phyloP scores from a whole-genome alignment of 2,888 invertebrate genomes.

The Leptogaster cylindrica region DNA sequence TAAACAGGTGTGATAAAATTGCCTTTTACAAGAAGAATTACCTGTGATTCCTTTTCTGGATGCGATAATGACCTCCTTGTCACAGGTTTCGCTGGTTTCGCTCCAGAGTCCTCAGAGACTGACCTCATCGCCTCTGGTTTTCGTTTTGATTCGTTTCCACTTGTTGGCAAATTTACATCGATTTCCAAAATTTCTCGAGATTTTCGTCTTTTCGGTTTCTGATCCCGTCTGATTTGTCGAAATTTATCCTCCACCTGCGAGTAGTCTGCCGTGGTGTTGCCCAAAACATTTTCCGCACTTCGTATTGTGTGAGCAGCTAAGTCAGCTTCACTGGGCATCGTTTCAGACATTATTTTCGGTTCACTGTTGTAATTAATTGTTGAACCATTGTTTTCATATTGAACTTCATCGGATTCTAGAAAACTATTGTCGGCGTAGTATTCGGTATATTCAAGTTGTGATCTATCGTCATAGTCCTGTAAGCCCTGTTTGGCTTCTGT shows the following conservation, averaged over 20 bases:
- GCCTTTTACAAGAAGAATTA: constrained; percentile 40
- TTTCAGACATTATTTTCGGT: constrained; percentile 58
- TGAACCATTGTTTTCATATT: constrained; percentile 57
- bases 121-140: constrained; percentile 61
- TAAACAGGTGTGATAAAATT: neutral
- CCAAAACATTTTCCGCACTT: constrained; percentile 48
- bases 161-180: constrained; percentile 22
- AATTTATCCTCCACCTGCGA: constrained; percentile 45
- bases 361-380: constrained; percentile 57
- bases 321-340: constrained; percentile 55
- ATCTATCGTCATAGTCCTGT: constrained; percentile 53
- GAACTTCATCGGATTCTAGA: constrained; percentile 58
- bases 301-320: constrained; percentile 31
- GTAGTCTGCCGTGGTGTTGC: constrained; percentile 45
- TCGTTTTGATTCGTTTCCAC: constrained; percentile 49
- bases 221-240: constrained; percentile 46
- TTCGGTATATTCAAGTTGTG: constrained; percentile 52
- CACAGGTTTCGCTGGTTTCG: constrained; percentile 56
- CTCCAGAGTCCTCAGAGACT: constrained; percentile 59
- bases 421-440: constrained; percentile 56
- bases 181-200: constrained; percentile 47
- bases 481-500: constrained; percentile 59
- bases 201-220: constrained; percentile 45
- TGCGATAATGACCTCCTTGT: constrained; percentile 60
- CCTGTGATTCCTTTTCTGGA: constrained; percentile 60